Base-by-base conservation (phyloP, 2,888 invertebrate genomes). In the Polia nebulosa region DNA sequence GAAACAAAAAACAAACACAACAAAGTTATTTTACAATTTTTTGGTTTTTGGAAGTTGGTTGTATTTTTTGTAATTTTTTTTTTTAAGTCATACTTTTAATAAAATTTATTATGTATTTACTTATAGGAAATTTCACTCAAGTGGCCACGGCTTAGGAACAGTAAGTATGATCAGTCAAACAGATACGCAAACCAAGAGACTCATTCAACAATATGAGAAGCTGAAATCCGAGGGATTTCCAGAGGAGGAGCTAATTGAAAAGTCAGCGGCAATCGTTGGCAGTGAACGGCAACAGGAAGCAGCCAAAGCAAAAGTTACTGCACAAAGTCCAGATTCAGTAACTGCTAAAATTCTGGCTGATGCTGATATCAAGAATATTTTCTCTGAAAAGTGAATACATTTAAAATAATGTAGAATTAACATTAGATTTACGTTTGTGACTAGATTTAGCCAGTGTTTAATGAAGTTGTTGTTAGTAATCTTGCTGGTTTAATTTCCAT, bases 71-170 rank as follows among this genome's bases (percentile, higher is more conserved):
- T n/a, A n/a, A n/a, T n/a, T n/a, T n/a, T 20, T 0, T 11, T 44
- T 34, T 8, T 20, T 17, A 44, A 25, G 17, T 25, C n/a, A 29
- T 6, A 6, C 0, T 6, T 0, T 20, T 17, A 44, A 4, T 47
- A 20, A 17, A 13, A 17, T 41, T 25, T 45, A 11, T 47, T 55
- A 34, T 41, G n/a, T n/a, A 36, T 62, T 89, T 96, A 41, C 91
- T 89, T 96, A 41, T 91, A 98, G 98, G 22, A 96, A 97, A 91
- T 97, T 97, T 82, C 97, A 98, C 76, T 96, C 96, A 68, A 92
- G 96, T 55, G 94, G 96, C 25, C 96, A 95, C 76, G 96, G 96
- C 32, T 87, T 96, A 56, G 96, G 96, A 47, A 91, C 95, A 3
- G 89, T 96, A 1, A 97, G 96, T 82, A 91, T 97, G 84, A 88